Conservation (phyloP, 1,140 invertebrate genomes). For the Trachelipus rathkii region DNA sequence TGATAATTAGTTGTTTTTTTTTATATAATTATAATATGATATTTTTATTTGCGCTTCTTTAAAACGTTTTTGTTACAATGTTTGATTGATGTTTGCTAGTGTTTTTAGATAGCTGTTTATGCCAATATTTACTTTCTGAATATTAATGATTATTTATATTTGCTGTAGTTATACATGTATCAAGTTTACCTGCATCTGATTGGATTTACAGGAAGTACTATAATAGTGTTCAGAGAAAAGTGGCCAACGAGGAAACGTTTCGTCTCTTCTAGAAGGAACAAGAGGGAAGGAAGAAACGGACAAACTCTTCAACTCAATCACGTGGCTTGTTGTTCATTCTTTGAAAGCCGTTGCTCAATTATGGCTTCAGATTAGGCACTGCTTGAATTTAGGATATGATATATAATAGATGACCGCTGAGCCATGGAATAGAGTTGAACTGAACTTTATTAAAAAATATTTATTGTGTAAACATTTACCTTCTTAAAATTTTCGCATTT, state of each 20-base stretch:
- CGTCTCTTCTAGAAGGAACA: conserved; percentile 82
- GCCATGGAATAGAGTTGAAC: conserved; percentile 76
- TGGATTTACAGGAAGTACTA: conserved; percentile 78
- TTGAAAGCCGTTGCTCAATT: conserved; percentile 63
- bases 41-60: too few species aligned
- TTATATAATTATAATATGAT: too few species aligned
- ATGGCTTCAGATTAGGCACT: conserved; percentile 72
- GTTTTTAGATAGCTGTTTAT: too few species aligned
- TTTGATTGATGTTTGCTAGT: too few species aligned
- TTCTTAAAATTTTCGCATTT: too few species aligned
- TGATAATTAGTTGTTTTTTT: neutral
- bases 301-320: conserved; percentile 72
- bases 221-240: conserved; percentile 90
- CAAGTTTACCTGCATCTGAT: too few species aligned
- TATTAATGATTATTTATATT: too few species aligned
- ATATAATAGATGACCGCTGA: conserved; percentile 80
- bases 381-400: conserved; percentile 84
- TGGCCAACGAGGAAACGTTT: conserved; percentile 87
- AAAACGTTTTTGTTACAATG: too few species aligned
- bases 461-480: conserved; percentile 44
- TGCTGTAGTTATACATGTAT: too few species aligned
- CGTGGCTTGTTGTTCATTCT: conserved; percentile 54
- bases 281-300: conserved; percentile 81
- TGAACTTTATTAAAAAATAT: neutral
- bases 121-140: too few species aligned